Conservation (phyloP, 2,888 invertebrate genomes). For the Leptarthrus brevirostris region DNA sequence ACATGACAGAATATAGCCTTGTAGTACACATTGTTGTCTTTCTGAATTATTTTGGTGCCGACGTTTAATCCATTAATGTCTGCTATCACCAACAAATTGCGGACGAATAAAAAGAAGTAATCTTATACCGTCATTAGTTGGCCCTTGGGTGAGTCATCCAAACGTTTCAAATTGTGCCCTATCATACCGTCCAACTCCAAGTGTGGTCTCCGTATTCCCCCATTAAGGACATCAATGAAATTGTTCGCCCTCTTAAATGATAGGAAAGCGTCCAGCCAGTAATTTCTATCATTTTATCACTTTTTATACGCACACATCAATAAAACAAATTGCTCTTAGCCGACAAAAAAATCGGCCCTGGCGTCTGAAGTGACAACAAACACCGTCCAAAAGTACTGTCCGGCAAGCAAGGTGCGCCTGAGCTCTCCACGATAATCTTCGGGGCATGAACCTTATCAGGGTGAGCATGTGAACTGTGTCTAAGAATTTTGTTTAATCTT, state of each 20-base stretch:
- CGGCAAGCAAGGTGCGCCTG: slow-evolving; percentile 36
- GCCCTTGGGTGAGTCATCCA: slow-evolving; percentile 21
- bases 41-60: no score
- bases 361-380: slow-evolving; percentile 41
- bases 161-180: neutral
- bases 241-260: slow-evolving; percentile 37
- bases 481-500: slow-evolving; percentile 49
- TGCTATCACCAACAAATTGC: slow-evolving; percentile 29
- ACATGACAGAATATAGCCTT: no score
- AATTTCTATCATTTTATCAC: slow-evolving; percentile 25
- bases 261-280: slow-evolving; percentile 9
- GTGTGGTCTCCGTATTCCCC: slow-evolving; percentile 33
- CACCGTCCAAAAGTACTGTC: neutral
- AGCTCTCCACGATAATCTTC: slow-evolving; percentile 24
- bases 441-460: slow-evolving; percentile 37
- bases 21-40: no score
- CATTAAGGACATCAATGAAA: slow-evolving; percentile 45
- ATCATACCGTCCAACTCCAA: neutral
- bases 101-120: slow-evolving; percentile 18
- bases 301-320: slow-evolving; percentile 15
- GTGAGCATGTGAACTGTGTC: slow-evolving; percentile 49
- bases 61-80: no score
- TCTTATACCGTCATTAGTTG: slow-evolving; percentile 22
- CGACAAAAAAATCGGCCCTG: neutral
- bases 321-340: slow-evolving; percentile 27